These are phyloP conservation scores for Leptarthrus brevirostris DNA, from an alignment of 2,888 invertebrate genomes.

Conservation along the genomic window DNA sequence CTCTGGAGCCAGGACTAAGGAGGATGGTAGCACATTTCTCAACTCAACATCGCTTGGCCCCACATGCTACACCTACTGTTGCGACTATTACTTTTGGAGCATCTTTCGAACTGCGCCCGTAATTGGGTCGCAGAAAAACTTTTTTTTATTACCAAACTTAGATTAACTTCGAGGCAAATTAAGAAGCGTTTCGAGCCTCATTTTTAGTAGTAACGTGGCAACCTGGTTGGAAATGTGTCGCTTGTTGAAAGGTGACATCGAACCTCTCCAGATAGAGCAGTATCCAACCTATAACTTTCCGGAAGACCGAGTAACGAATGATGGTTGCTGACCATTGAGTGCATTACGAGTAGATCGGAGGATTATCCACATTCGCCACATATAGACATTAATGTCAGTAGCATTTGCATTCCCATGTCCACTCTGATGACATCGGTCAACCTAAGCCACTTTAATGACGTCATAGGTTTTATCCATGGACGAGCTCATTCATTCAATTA, in stretches of 20 bases:
- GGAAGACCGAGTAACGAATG: no score
- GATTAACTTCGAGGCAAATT: slow-evolving; percentile 3
- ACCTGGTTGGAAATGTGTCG: neutral
- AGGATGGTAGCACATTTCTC: slow-evolving; percentile 23
- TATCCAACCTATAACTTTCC: no score
- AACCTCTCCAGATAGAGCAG: neutral
- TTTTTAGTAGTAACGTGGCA: neutral
- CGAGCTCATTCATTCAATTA: slow-evolving; percentile 36
- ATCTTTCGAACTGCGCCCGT: neutral
- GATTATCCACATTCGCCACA: slow-evolving; percentile 32
- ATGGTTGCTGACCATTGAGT: slow-evolving; percentile 13
- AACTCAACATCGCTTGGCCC: neutral
- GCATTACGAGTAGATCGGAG: slow-evolving; percentile 23
- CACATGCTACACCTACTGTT: neutral
- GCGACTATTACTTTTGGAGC: neutral
- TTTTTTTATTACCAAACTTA: slow-evolving; percentile 12
- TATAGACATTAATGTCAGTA: slow-evolving; percentile 39
- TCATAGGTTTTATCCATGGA: slow-evolving; percentile 26
- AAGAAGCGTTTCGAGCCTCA: neutral
- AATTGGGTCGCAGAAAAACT: neutral
- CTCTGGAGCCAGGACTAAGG: neutral
- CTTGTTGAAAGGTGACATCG: neutral
- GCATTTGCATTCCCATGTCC: slow-evolving; percentile 49
- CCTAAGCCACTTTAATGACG: slow-evolving; percentile 50
- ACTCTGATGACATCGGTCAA: slow-evolving; percentile 45